Evolutionary conservation across 2,888 invertebrate species (phyloP), one percentile per base, ranked within the genome.

Genomic region (Gasteruption jaculator): DNA sequence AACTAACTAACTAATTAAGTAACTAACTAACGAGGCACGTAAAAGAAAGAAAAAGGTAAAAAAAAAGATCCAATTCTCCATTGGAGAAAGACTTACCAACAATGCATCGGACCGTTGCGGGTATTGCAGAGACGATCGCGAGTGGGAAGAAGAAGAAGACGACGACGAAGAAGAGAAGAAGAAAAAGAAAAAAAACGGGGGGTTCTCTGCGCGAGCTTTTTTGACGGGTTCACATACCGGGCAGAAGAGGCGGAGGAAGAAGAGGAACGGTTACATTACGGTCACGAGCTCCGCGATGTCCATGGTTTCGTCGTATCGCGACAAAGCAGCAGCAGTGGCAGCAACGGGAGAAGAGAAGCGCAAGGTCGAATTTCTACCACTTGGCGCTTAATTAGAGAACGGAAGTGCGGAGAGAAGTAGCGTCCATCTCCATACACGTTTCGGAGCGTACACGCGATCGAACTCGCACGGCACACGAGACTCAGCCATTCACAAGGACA

Each of bases 11-110:
- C n/a, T n/a, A n/a, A n/a, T n/a, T n/a, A n/a, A n/a, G n/a, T n/a
- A n/a, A n/a, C n/a, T n/a, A n/a, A n/a, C n/a, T n/a, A n/a, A n/a
- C n/a, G n/a, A n/a, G n/a, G n/a, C n/a, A n/a, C n/a, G n/a, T n/a
- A n/a, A n/a, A n/a, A n/a, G n/a, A n/a, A n/a, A n/a, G n/a, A n/a
- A n/a, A n/a, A n/a, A n/a, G n/a, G n/a, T n/a, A n/a, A n/a, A n/a
- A n/a, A n/a, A n/a, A n/a, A n/a, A n/a, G n/a, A n/a, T n/a, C n/a
- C n/a, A n/a, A n/a, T n/a, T n/a, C n/a, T n/a, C n/a, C n/a, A n/a
- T n/a, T n/a, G n/a, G n/a, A n/a, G n/a, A n/a, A 49, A 36, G 53
- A 61, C 58, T 61, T 60, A 61, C 61, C 58, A 52, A 58, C 57
- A 62, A 62, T 60, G 56, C 58, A 59, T 57, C 48, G 51, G 50